Evolutionary conservation across 2,113 vertebrate species (phyloP).

Genomic region (Cyphomyrus plagiostoma): DNA sequence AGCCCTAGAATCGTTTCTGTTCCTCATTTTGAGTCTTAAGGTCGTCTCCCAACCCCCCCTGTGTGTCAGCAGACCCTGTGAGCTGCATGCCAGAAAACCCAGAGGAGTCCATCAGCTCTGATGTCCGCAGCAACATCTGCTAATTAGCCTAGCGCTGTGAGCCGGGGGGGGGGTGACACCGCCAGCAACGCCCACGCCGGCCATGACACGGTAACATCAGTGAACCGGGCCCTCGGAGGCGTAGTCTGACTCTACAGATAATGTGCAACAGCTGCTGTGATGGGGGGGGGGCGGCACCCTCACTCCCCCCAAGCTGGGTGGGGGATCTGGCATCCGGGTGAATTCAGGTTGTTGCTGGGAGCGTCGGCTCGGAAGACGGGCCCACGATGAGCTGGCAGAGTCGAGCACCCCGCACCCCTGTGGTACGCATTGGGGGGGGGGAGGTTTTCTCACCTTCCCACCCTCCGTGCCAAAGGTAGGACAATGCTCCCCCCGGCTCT

Average conservation of each 20-base stretch:
- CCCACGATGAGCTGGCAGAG: not conserved
- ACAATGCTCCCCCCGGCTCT: not conserved
- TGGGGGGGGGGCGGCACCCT: not conserved
- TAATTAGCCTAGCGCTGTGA: not conserved
- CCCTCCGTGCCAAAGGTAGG: conserved; percentile 6
- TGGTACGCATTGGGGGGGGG: not conserved
- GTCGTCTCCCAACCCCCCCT: not conserved
- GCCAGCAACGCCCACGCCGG: not conserved
- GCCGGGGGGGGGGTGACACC: not conserved
- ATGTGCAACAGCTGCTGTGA: conserved; percentile 19
- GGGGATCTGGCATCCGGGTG: not conserved
- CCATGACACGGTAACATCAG: not conserved
- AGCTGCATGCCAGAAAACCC: not conserved
- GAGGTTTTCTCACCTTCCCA: conserved; percentile 9
- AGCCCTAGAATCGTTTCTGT: not conserved
- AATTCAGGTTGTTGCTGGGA: not conserved
- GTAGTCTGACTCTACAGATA: not conserved
- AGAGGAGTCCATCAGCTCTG: not conserved
- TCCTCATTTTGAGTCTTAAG: not conserved
- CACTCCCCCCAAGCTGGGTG: not conserved
- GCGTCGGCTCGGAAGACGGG: not conserved
- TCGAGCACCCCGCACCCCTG: not conserved
- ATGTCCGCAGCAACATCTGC: not conserved
- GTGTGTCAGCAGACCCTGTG: not conserved
- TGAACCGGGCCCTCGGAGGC: not conserved